Evolutionary conservation across 2,113 vertebrate genomes (phyloP), one percentile per base, ranked within the genome.

Genomic region (Todiramphus chloris): DNA sequence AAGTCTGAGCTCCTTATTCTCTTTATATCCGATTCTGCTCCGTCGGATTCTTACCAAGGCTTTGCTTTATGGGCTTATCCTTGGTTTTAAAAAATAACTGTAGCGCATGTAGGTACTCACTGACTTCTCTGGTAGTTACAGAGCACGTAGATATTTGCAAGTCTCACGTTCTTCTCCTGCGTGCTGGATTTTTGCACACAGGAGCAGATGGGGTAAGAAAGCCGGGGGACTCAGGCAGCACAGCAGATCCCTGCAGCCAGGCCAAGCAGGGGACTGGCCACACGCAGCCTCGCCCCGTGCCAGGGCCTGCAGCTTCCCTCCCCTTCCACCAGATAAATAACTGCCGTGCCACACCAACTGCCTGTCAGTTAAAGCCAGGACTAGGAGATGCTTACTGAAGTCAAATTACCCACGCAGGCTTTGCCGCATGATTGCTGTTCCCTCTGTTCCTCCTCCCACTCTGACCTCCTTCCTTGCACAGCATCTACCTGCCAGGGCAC

Each of bases 261-360:
- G 53, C n/a, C 51, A 87, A 73, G 33, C 20, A 68, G 41, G 31
- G 37, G 13, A 50, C 43, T 46, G 76, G 56, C 53, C 35, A 60
- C 1, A 1, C 15, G 21, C 44, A 92, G 58, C 63, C 21, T 55
- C 4, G 66, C 31, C 59, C 48, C 1, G 0, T 13, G 39, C n/a
- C 60, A 82, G 55, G 39, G 53, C 21, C 63, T 72, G n/a, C 67
- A 76, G 58, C 53, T 50, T 83, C 58, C 53, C 83, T 80, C 48
- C 9, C 51, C 51, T 82, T 78, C 62, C 67, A 19, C 12, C 58
- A 79, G 21, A n/a, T 25, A 39, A 21, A 41, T 30, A 46, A 56
- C 9, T 7, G 4, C 37, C 1, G 4, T 27, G 24, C 41, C 78
- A n/a, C 51, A 35, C 39, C 11, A 15, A 27, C 3, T 2, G 31